Conservation (phyloP, 2,888 invertebrate genomes). For the Parthenolecanium corni region DNA sequence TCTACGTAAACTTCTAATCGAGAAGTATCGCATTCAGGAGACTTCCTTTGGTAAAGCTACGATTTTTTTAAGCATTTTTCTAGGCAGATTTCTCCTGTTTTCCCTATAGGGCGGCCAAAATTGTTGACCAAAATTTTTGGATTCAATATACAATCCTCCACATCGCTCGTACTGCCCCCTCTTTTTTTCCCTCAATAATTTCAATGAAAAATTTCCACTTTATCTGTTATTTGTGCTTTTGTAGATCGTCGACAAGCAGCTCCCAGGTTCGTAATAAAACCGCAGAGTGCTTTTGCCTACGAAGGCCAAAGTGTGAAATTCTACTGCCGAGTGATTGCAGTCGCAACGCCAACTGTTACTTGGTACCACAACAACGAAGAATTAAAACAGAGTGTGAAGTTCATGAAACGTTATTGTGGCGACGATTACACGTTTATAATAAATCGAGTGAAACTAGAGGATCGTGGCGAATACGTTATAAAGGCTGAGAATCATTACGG, state of each 20-base stretch:
- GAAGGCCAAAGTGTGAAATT: slow-evolving; percentile 97
- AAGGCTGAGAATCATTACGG: slow-evolving; percentile 95
- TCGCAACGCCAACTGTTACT: slow-evolving; percentile 84
- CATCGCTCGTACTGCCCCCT: too few species aligned
- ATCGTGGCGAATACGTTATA: slow-evolving; percentile 94
- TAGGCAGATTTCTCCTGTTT: too few species aligned
- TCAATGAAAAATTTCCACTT: neutral
- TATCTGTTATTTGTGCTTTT: neutral
- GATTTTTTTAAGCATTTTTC: neutral
- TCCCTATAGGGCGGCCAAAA: too few species aligned
- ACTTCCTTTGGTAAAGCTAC: slow-evolving; percentile 66
- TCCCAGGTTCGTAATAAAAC: slow-evolving; percentile 94
- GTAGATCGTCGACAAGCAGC: slow-evolving; percentile 92
- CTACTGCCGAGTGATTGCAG: slow-evolving; percentile 91
- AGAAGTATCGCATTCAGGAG: slow-evolving; percentile 94
- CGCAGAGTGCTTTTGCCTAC: slow-evolving; percentile 87
- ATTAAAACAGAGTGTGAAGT: slow-evolving; percentile 91
- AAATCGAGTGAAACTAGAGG: slow-evolving; percentile 86
- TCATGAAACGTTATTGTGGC: slow-evolving; percentile 94
- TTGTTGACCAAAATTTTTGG: too few species aligned
- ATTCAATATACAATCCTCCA: too few species aligned
- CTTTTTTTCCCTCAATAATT: neutral
- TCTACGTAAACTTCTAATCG: slow-evolving; percentile 83
- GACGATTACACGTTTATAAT: slow-evolving; percentile 97
- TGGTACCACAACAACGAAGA: slow-evolving; percentile 93